Conservation (phyloP, 2,113 vertebrate species). For the Cyanoramphus novaezelandiae region DNA sequence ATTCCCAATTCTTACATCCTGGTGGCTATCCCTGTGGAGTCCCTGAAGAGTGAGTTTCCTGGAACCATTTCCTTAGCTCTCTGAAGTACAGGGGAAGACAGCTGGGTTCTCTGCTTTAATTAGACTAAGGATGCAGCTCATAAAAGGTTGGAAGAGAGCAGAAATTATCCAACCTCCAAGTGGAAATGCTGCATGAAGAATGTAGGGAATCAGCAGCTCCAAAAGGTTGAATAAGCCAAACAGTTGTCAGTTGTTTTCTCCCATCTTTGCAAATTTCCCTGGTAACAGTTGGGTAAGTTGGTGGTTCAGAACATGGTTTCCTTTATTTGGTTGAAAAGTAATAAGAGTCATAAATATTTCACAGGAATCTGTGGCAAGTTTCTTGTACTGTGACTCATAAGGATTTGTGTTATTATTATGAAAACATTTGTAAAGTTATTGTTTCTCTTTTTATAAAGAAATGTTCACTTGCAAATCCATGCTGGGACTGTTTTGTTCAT, state of each 20-base stretch:
- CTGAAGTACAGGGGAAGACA: conserved; percentile 11
- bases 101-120: conserved; percentile 36
- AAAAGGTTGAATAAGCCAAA: not conserved
- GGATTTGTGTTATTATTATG: not conserved
- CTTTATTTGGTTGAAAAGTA: not conserved
- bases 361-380: not conserved
- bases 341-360: not conserved
- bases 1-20: not conserved
- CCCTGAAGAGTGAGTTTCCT: not conserved
- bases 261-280: not conserved
- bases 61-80: not conserved
- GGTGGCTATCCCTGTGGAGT: not conserved
- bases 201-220: accelerated
- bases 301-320: not conserved
- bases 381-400: not conserved
- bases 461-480: not conserved
- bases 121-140: not conserved
- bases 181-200: conserved; percentile 17
- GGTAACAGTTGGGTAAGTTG: not conserved
- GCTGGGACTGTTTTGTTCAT: not conserved
- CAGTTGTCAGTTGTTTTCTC: not conserved
- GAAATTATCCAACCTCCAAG: not conserved
- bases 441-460: not conserved
- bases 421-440: conserved; percentile 26
- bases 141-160: not conserved